These are phyloP conservation scores for Cremastinae sp. DNA, from an alignment of 2,888 invertebrate species.

Conservation along the genomic window DNA sequence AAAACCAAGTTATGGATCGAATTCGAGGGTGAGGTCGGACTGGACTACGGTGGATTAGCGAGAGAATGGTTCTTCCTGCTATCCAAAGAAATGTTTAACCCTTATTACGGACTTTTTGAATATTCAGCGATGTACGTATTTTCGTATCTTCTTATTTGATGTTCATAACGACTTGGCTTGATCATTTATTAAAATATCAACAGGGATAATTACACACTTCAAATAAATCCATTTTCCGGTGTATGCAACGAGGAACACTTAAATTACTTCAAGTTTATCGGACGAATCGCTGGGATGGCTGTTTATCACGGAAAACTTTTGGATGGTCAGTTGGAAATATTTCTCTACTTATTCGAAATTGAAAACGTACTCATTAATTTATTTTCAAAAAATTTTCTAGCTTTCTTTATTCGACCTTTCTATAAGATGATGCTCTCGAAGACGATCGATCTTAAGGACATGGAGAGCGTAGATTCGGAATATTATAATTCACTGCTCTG, in stretches of 20 bases:
- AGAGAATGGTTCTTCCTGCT: slow-evolving; percentile 99
- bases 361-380: not conserved
- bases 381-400: slow-evolving; percentile 81
- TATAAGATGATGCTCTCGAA: slow-evolving; percentile 99
- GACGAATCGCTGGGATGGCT: slow-evolving; percentile 98
- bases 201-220: slow-evolving; percentile 98
- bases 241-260: slow-evolving; percentile 99
- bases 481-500: slow-evolving; percentile 98
- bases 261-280: slow-evolving; percentile 99
- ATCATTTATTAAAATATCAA: slow-evolving; percentile 64
- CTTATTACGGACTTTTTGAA: slow-evolving; percentile 99
- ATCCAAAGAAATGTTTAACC: slow-evolving; percentile 99
- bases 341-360: not conserved
- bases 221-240: slow-evolving; percentile 99
- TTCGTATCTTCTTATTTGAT: slow-evolving; percentile 2
- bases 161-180: not conserved
- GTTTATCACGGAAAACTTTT: slow-evolving; percentile 99
- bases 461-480: slow-evolving; percentile 99
- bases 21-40: slow-evolving; percentile 97
- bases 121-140: slow-evolving; percentile 94
- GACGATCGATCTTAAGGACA: slow-evolving; percentile 95
- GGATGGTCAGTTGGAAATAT: slow-evolving; percentile 86
- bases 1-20: slow-evolving; percentile 99
- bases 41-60: slow-evolving; percentile 97
- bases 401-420: slow-evolving; percentile 99